Percentiles rank a stretch among this genome's conserved stretches.
These are phyloP conservation scores for Epinephelus fuscoguttatus DNA, from an alignment of 2,113 vertebrate genomes.

Conservation along the genomic window DNA sequence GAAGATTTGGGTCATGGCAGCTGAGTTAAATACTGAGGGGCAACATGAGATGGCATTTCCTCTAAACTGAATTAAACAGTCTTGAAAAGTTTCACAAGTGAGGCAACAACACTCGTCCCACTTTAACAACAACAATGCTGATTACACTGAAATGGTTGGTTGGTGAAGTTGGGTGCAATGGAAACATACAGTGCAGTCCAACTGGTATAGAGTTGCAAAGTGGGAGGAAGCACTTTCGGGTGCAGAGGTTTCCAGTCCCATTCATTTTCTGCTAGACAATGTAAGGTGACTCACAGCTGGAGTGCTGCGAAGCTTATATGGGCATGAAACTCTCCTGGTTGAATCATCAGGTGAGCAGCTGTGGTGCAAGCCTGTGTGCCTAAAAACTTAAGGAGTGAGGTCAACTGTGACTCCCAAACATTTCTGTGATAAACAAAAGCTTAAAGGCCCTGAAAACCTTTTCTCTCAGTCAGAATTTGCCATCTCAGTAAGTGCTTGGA, in stretches of 20 bases:
- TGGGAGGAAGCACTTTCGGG: not conserved
- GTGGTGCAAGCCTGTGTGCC: not conserved
- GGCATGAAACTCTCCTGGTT: not conserved
- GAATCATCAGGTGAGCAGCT: conserved; percentile 5
- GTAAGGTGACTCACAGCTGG: not conserved
- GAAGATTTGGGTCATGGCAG: conserved; percentile 70
- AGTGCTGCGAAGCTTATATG: not conserved
- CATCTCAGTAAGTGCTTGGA: not conserved
- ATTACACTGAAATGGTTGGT: conserved; percentile 10
- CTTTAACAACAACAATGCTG: conserved; percentile 20
- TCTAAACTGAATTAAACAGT: conserved; percentile 34
- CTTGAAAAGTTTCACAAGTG: conserved; percentile 34
- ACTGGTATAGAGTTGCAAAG: not conserved
- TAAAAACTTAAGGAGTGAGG: not conserved
- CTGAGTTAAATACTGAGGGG: conserved; percentile 57
- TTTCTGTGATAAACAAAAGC: not conserved
- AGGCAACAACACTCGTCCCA: not conserved
- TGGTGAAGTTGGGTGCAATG: not conserved
- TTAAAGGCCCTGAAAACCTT: not conserved
- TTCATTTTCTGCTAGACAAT: not conserved
- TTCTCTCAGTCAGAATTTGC: not conserved
- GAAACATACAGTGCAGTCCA: not conserved
- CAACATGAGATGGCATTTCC: conserved; percentile 54
- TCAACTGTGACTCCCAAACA: not conserved
- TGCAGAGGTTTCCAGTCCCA: not conserved